Evolutionary conservation across 2,888 invertebrate species (phyloP), one percentile per base, ranked within the genome.

Genomic region (Drosophila mimica): DNA sequence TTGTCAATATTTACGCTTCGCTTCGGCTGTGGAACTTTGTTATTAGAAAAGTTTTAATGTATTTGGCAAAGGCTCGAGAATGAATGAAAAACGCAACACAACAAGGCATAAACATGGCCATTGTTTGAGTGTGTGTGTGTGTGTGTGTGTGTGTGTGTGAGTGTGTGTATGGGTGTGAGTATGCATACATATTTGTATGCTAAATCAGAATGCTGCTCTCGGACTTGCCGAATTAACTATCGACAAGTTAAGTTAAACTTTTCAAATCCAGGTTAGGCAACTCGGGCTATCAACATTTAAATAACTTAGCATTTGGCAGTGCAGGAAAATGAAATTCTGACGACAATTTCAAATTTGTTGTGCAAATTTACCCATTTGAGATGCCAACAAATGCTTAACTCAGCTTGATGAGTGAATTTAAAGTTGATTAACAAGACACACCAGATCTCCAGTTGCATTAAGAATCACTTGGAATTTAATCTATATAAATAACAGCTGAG

Each of bases 1-100:
- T 70, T 84, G 64, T 72, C 75, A 74, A 81, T 90, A 71, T 87
- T 90, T 86, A 76, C 82, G 82, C 89, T 79, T 80, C 73, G 75
- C 64, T 83, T 78, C 78, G 82, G 75, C 70, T 75, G 74, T 76
- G 70, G 72, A 91, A 91, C 77, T 91, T 89, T 91, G 74, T 89
- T 91, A 89, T 89, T 91, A 91, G 89, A 89, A 89, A 91, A 89
- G 88, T 90, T 89, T 91, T 89, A 89, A 89, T 89, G 83, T 82
- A 76, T 75, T 79, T 88, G 75, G 72, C 81, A 83, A 79, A 76
- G 77, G 81, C 84, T 78, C 73, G 83, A 69, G 56, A 68, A 71
- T 58, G 57, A 46, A 25, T 7, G 15, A 15, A 57, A 54, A 46
- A 63, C 56, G 53, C 48, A 58, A 46, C 48, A 52, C 53, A 49